Conservation (phyloP, 92 coral and sea anemone genomes). For the Blastomussa wellsi region DNA sequence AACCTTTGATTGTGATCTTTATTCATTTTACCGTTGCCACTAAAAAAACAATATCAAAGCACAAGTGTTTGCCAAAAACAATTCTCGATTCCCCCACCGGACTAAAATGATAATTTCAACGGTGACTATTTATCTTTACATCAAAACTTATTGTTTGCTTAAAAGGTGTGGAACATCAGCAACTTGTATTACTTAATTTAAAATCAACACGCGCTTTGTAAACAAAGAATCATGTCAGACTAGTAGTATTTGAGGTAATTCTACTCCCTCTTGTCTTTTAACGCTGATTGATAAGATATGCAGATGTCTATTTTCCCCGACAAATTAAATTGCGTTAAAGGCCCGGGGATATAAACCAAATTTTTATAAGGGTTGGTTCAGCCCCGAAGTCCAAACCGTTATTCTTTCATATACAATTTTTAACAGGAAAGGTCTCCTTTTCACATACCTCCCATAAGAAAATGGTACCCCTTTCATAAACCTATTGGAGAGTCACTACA, state of each 20-base stretch:
- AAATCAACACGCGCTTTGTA: constrained; percentile 2
- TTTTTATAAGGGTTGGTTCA: no score
- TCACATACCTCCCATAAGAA: no score
- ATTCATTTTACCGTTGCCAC: no score
- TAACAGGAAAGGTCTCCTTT: no score
- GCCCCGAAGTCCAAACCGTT: no score
- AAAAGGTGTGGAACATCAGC: neutral
- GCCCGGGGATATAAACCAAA: no score
- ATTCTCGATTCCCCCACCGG: neutral
- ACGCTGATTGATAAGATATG: neutral
- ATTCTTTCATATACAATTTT: no score
- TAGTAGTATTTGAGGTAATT: neutral
- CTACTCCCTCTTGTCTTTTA: neutral
- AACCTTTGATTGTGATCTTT: no score
- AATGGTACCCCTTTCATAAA: no score
- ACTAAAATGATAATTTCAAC: neutral
- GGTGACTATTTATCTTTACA: neutral
- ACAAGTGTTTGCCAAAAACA: neutral
- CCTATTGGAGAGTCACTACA: no score
- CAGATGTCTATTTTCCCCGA: neutral
- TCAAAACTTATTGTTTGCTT: neutral
- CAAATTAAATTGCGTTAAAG: neutral
- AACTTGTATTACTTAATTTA: neutral
- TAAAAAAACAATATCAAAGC: neutral
- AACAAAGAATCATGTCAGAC: constrained; percentile 9